Percentiles rank a stretch among this genome's conserved stretches.
Evolutionary conservation across 2,888 invertebrate genomes (phyloP).

Genomic region (Physocephala rufipes): DNA sequence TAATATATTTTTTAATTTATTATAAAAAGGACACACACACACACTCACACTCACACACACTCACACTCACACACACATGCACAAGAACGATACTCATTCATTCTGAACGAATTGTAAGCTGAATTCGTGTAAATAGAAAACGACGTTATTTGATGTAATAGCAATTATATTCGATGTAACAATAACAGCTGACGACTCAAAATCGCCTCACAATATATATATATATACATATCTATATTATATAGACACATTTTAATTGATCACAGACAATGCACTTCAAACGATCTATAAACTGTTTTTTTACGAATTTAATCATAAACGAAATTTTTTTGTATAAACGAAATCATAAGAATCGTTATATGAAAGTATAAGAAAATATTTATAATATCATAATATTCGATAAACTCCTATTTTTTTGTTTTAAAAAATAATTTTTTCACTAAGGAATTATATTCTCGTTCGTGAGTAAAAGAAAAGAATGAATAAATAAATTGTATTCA

Average conservation of each 20-base stretch:
- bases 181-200: no score
- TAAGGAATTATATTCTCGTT: neutral
- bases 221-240: slow-evolving; percentile 22
- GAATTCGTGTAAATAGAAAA: slow-evolving; percentile 21
- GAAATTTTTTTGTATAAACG: neutral
- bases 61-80: no score
- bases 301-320: neutral
- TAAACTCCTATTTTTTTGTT: no score
- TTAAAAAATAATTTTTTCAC: neutral
- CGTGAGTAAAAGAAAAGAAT: neutral
- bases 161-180: no score
- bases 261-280: neutral
- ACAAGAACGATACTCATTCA: no score
- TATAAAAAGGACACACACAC: no score
- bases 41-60: no score
- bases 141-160: slow-evolving; percentile 15
- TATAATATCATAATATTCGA: no score
- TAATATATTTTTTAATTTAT: no score
- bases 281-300: neutral
- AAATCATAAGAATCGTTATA: neutral
- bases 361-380: no score
- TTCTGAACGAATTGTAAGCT: slow-evolving; percentile 3
- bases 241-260: slow-evolving; percentile 10
- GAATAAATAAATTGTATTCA: no score
- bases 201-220: slow-evolving; percentile 38